These are phyloP conservation scores for Xenus cinereus DNA, from an alignment of 2,113 vertebrate genomes.

Conservation along the genomic window DNA sequence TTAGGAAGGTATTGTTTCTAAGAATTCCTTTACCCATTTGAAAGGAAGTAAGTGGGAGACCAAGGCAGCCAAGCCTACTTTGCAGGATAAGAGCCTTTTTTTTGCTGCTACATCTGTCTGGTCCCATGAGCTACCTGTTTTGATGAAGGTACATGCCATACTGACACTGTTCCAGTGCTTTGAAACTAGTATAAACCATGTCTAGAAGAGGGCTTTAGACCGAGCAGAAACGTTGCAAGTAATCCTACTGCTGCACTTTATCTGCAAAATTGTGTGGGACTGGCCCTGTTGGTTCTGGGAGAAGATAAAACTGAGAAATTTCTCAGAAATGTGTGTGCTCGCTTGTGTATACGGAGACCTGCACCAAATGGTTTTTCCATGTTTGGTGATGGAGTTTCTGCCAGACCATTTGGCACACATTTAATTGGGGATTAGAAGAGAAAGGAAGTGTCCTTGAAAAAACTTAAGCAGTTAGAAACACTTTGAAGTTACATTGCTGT, in stretches of 20 bases:
- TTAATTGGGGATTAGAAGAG: constrained; percentile 14
- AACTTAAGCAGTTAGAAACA: constrained; percentile 2
- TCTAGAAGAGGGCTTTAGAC: neutral
- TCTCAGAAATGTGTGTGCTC: neutral
- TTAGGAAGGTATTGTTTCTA: neutral
- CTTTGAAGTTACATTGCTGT: constrained; percentile 39
- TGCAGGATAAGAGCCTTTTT: neutral
- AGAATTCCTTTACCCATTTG: neutral
- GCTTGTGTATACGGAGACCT: neutral
- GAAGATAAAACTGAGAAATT: neutral
- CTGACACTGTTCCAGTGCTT: neutral
- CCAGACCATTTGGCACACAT: constrained; percentile 2
- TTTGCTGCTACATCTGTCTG: neutral
- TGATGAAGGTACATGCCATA: neutral
- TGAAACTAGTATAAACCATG: neutral
- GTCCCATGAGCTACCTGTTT: neutral
- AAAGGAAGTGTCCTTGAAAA: constrained; percentile 40
- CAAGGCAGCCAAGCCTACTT: neutral
- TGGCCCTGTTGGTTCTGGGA: neutral
- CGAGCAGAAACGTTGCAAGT: neutral
- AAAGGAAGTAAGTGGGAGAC: neutral
- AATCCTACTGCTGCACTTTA: neutral
- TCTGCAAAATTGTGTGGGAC: neutral
- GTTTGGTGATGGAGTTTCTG: constrained; percentile 11
- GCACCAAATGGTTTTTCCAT: neutral